Percentiles rank a stretch among this genome's conserved stretches.
These are phyloP conservation scores for Dicranocentrus wangi DNA, from an alignment of 2,888 invertebrate genomes.

Conservation along the genomic window DNA sequence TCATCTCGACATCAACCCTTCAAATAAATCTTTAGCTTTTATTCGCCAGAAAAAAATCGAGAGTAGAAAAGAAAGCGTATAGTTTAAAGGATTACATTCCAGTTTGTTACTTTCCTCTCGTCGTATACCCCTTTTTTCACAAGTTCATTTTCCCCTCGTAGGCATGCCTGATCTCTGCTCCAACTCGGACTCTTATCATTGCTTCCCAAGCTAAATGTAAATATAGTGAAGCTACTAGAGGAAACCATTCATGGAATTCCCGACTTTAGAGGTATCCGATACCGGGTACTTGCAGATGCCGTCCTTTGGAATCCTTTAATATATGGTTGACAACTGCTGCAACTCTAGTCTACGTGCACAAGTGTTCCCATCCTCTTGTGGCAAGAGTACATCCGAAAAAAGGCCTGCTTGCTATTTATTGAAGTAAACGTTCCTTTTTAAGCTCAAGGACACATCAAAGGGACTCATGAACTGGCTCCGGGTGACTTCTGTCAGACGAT, in stretches of 20 bases:
- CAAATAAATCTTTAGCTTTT: no score
- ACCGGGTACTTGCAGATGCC: neutral
- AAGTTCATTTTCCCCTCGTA: neutral
- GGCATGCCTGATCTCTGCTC: neutral
- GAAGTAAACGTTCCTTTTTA: conserved; percentile 1
- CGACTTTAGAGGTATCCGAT: neutral
- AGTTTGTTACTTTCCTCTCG: no score
- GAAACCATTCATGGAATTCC: conserved; percentile 39
- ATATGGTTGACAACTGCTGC: conserved; percentile 36
- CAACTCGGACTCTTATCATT: no score
- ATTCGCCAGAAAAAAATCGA: no score
- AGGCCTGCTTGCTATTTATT: conserved; percentile 1
- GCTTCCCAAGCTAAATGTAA: no score
- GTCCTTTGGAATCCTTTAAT: conserved; percentile 34
- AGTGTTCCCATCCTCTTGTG: neutral
- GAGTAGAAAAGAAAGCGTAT: no score
- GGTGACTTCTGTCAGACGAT: no score
- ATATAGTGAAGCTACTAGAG: no score
- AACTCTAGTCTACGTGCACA: neutral
- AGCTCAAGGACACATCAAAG: conserved; percentile 53
- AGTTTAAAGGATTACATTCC: no score
- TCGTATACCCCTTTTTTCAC: no score
- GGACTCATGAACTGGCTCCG: conserved; percentile 24
- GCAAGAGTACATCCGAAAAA: no score
- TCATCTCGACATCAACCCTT: no score